Percentiles rank a stretch among this genome's conserved stretches.
These are phyloP conservation scores for Diachasma alloeum DNA, from an alignment of 1,140 invertebrate species.

Conservation along the genomic window DNA sequence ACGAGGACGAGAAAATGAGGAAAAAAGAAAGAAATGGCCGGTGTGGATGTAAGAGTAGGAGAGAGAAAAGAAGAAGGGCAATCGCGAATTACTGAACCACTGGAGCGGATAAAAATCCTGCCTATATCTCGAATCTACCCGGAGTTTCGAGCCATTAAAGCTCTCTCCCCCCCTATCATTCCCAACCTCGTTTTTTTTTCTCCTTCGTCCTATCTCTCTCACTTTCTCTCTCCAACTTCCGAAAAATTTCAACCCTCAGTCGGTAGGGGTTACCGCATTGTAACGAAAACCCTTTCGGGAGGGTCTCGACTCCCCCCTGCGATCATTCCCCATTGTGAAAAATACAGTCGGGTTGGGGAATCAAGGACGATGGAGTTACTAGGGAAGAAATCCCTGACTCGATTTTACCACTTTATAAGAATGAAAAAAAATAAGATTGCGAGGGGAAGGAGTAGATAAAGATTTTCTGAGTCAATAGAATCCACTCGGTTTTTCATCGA, in stretches of 20 bases:
- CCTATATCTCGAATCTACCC: constrained; percentile 41
- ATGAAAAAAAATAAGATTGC: not conserved
- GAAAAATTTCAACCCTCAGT: not conserved
- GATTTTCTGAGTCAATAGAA: constrained; percentile 24
- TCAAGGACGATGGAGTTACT: not conserved
- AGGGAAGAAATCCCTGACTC: not conserved
- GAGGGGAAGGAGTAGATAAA: constrained; percentile 18
- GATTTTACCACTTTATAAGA: not conserved
- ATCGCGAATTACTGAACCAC: constrained; percentile 46
- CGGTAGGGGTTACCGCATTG: constrained; percentile 17
- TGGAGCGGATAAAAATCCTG: constrained; percentile 45
- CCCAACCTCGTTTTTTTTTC: not conserved
- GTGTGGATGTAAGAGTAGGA: not conserved
- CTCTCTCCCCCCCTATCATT: constrained; percentile 34
- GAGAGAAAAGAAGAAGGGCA: constrained; percentile 27
- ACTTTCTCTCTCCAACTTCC: not conserved
- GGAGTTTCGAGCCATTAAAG: constrained; percentile 45
- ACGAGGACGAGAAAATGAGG: constrained; percentile 27
- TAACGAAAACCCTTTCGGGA: constrained; percentile 27
- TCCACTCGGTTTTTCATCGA: constrained; percentile 15
- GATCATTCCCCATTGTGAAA: constrained; percentile 47
- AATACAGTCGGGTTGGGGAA: constrained; percentile 28
- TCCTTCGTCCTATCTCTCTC: constrained; percentile 30
- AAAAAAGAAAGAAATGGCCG: constrained; percentile 28
- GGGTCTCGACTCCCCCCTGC: constrained; percentile 30